Evolutionary conservation across 2,888 invertebrate genomes (phyloP).

Genomic region (Pollenia angustigena): DNA sequence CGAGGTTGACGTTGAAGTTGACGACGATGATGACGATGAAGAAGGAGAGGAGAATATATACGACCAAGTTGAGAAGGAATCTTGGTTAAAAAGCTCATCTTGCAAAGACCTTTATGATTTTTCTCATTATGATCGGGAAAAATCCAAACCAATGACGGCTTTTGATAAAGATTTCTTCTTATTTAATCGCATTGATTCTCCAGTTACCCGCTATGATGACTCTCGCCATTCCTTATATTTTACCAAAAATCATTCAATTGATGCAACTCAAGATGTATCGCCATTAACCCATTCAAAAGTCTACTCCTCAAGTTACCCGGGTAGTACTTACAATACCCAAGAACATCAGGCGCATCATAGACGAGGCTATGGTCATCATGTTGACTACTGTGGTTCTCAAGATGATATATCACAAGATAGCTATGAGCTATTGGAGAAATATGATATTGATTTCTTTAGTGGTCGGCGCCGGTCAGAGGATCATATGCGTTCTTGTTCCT

Average conservation of each 20-base stretch:
- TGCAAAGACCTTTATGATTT: constrained; percentile 93
- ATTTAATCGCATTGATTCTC: constrained; percentile 87
- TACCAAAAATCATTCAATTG: constrained; percentile 87
- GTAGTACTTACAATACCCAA: constrained; percentile 88
- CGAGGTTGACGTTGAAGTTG: constrained; percentile 77
- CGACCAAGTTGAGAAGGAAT: constrained; percentile 83
- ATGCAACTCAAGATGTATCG: constrained; percentile 88
- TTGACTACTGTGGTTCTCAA: constrained; percentile 88
- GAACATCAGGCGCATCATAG: constrained; percentile 79
- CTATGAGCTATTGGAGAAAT: constrained; percentile 92
- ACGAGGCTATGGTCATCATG: constrained; percentile 86
- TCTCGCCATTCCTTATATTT: constrained; percentile 87
- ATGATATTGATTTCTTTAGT: constrained; percentile 84
- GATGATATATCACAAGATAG: constrained; percentile 95
- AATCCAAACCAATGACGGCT: constrained; percentile 84
- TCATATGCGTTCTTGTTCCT: constrained; percentile 88
- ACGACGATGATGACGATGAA: constrained; percentile 78
- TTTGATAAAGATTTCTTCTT: constrained; percentile 84
- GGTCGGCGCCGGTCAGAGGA: constrained; percentile 83
- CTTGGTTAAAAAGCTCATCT: constrained; percentile 92
- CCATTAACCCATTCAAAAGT: constrained; percentile 88
- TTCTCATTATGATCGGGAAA: constrained; percentile 87
- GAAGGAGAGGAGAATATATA: constrained; percentile 80
- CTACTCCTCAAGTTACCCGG: constrained; percentile 94
- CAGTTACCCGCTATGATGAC: constrained; percentile 90